Evolutionary conservation across 2,113 vertebrate genomes (phyloP), one percentile per base, ranked within the genome.

Genomic region (Tor tambroides): DNA sequence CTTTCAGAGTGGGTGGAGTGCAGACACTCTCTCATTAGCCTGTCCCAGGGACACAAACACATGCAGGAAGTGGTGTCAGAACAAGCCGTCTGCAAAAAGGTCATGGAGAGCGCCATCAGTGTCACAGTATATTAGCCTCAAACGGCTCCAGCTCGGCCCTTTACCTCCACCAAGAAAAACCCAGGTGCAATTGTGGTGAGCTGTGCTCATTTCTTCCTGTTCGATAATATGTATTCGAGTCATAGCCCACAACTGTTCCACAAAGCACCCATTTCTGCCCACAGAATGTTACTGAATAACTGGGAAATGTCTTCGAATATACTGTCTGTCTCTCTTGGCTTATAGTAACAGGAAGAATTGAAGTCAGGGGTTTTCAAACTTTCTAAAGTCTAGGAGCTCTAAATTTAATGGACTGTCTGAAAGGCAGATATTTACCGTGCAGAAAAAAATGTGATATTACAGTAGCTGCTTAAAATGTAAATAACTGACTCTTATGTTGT

Each of bases 21-120:
- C 92, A 90, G 91, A 91, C 93, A 92, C 92, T 72, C 93, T 92
- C 94, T 96, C 93, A 95, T 96, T 95, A 95, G 92, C 91, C 91
- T 84, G 91, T 94, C 94, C 93, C 92, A 90, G 93, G 93, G 93
- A 94, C 91, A 89, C 88, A 95, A 96, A 95, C 92, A 94, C 92
- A 93, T 92, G 93, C 94, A 90, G 91, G 87, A 91, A 94, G 92
- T 90, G 91, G 92, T 95, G 94, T 92, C 91, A 93, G 95, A 94
- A 92, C 90, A 92, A 95, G 93, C 94, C 94, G 12, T 85, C 75
- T 67, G 84, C 90, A 92, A 94, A 95, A 96, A 95, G 94, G 95
- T 94, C 95, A 85, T 82, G 80, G 88, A 91, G 89, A 91, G 93
- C 91, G 81, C 92, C 92, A 94, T 95, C 94, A 94, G 92, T 92